Conservation (phyloP, 2,113 vertebrate genomes). For the Leucopternis melanops region DNA sequence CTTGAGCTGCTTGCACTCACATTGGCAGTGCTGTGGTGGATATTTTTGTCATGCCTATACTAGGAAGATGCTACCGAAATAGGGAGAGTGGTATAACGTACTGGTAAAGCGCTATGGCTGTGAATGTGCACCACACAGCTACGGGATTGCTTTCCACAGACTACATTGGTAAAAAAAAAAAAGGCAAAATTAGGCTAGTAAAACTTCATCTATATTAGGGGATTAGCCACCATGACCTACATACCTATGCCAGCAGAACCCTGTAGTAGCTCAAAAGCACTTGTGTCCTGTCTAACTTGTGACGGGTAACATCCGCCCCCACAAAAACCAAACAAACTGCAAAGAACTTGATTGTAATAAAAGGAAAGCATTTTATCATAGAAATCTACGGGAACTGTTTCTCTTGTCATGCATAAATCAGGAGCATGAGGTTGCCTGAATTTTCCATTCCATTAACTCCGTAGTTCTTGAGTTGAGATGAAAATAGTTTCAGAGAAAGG, state of each 20-base stretch:
- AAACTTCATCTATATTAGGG: neutral
- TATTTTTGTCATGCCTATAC: neutral
- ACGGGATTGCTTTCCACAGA: fast-evolving
- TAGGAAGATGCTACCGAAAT: neutral
- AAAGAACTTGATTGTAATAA: neutral
- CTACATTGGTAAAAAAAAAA: neutral
- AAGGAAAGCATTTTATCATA: neutral
- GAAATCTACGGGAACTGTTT: neutral
- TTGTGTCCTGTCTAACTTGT: neutral
- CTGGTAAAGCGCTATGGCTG: fast-evolving
- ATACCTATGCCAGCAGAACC: neutral
- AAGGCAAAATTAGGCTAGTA: neutral
- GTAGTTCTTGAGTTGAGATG: neutral
- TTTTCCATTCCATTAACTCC: slow-evolving; percentile 35
- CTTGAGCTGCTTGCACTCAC: neutral
- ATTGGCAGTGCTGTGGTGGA: neutral
- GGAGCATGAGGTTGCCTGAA: neutral
- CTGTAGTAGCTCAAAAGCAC: slow-evolving; percentile 24
- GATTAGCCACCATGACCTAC: neutral
- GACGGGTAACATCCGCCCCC: neutral
- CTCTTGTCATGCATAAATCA: slow-evolving; percentile 12
- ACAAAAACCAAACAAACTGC: neutral
- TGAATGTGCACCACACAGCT: neutral
- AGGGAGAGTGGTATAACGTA: neutral
- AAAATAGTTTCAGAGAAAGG: neutral